A percentile compares a stretch with the other conserved stretches of the same genome.
phyloP scores from a whole-genome alignment of 1,140 invertebrate species.

The Colletes latitarsis region DNA sequence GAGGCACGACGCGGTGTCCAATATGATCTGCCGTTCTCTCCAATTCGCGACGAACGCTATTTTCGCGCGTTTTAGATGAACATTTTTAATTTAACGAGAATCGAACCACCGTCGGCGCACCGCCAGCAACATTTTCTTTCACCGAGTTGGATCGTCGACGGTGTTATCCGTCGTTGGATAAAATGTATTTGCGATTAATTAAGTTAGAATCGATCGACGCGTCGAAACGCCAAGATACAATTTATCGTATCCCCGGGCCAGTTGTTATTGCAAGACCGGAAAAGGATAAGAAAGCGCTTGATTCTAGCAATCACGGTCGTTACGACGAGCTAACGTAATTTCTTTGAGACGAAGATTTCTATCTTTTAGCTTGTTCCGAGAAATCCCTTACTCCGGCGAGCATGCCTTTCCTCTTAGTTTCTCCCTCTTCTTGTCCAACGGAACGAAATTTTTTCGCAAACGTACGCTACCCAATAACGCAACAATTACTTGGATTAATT shows the following conservation, averaged over 20 bases:
- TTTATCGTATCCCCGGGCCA: background rate
- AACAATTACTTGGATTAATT: conserved; percentile 10
- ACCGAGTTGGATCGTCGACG: background rate
- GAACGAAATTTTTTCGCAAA: conserved; percentile 3
- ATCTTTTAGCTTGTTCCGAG: background rate
- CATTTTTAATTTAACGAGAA: too few relatives aligned
- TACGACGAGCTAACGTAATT: conserved; percentile 18
- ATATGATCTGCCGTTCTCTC: background rate
- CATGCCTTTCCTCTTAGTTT: background rate
- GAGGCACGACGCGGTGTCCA: too few relatives aligned
- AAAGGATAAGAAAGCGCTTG: background rate
- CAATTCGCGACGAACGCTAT: too few relatives aligned
- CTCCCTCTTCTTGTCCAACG: background rate
- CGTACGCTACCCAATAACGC: conserved; percentile 12
- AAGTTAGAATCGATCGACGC: conserved; percentile 1
- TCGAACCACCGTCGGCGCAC: too few relatives aligned
- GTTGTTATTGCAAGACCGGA: background rate
- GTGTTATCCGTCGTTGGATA: background rate
- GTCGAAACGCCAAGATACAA: background rate
- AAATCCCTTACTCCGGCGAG: background rate
- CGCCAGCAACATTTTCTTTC: background rate
- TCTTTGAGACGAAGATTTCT: conserved; percentile 2
- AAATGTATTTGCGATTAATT: conserved; percentile 16
- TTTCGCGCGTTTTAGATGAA: too few relatives aligned
- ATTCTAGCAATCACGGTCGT: conserved; percentile 24